Evolutionary conservation across 1,140 invertebrate genomes (phyloP).

Genomic region (Halesus radiatus): DNA sequence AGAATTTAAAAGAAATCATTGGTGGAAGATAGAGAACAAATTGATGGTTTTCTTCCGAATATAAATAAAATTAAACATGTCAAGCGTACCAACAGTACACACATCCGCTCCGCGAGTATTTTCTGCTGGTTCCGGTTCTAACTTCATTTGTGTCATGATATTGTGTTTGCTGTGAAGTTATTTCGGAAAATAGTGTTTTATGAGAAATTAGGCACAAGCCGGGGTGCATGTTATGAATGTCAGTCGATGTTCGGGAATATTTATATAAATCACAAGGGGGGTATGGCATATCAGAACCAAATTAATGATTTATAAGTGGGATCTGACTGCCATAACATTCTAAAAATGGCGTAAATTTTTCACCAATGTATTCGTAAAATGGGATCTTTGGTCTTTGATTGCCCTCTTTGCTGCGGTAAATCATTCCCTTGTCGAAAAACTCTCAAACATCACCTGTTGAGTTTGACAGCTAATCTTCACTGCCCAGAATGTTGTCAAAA

Average conservation of each 20-base stretch:
- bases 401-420: conserved; percentile 76
- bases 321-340: conserved; percentile 17
- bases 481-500: conserved; percentile 73
- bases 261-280: not conserved
- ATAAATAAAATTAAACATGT: no score
- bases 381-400: conserved; percentile 70
- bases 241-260: not conserved
- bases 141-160: conserved; percentile 49
- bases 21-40: no score
- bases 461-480: conserved; percentile 72
- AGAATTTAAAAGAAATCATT: no score
- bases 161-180: conserved; percentile 67
- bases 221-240: conserved; percentile 20
- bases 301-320: not conserved
- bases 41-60: no score
- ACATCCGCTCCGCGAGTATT: not conserved
- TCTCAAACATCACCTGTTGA: conserved; percentile 74
- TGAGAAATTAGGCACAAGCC: conserved; percentile 65
- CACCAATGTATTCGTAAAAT: conserved; percentile 61
- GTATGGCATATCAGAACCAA: not conserved
- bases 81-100: not conserved
- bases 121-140: conserved; percentile 44
- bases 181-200: conserved; percentile 63
- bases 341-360: conserved; percentile 44
- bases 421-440: conserved; percentile 71